Evolutionary conservation across 2,797 vertebrate species (phyloP), one percentile per base, ranked within the genome.

Genomic region (Centroberyx gerrardi): DNA sequence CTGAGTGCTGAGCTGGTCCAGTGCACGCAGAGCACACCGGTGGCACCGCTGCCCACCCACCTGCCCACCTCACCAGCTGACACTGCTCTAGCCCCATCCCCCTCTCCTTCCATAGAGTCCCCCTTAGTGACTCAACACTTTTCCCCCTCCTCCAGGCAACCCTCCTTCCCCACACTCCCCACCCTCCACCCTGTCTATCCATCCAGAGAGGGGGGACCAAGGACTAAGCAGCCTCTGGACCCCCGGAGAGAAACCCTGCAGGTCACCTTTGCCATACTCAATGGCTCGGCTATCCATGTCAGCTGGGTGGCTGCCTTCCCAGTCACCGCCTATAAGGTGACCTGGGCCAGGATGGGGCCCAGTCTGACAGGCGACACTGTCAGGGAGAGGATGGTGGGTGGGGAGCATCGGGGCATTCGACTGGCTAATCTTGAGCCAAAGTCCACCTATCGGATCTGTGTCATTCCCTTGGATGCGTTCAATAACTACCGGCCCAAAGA

Each of bases 321-420:
- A 0, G 96, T 97, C 54, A 96, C 95, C 71, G 96, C 97, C 0
- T 99, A 97, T 88, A 97, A 97, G 89, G 95, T 99, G 78, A 98
- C 97, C 0, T 99, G 97, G 97, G 97, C 98, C 77, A 96, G 97
- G 81, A 95, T 98, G 96, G 97, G 96, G 60, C 97, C 97, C 87
- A 97, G 97, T 76, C 86, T 98, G 67, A 96, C 95, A 1, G 96
- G 95, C 29, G 97, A 96, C 88, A 96, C 97, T 0, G 95, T 97
- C 62, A 96, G 96, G 79, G 97, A 99, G 58, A 95, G 93, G 80
- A 95, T 98, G 76, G 96, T 98, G 63, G 96, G 96, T 9, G 96
- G 96, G 2, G 96, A 96, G 83, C 96, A 94, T 38, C 93, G 96
- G 5, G 96, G 97, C 40, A 88, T 97, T 76, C 94, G 94, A 72